Conservation (phyloP, 2,888 invertebrate genomes). For the Pecten maximus region DNA sequence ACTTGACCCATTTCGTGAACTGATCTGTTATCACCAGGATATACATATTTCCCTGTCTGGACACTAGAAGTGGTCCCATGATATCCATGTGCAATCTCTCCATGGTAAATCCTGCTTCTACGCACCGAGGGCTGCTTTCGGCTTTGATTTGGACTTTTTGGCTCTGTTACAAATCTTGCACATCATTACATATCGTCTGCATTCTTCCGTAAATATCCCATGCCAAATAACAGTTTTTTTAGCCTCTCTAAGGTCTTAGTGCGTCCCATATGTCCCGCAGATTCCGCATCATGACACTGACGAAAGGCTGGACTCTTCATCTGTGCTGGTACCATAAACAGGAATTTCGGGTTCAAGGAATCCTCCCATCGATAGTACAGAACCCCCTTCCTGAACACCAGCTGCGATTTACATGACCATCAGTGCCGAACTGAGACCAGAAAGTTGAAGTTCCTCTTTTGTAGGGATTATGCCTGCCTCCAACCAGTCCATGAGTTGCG, state of each 20-base stretch:
- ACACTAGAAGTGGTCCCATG: constrained; percentile 40
- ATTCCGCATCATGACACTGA: constrained; percentile 35
- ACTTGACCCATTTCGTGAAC: constrained; percentile 53
- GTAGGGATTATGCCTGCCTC: not conserved
- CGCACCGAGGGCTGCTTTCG: constrained; percentile 37
- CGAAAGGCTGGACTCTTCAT: constrained; percentile 26
- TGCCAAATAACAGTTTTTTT: constrained; percentile 32
- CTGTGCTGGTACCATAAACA: constrained; percentile 37
- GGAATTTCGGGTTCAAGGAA: not conserved
- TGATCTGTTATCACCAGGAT: constrained; percentile 44
- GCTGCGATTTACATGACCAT: constrained; percentile 40
- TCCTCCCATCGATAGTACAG: too few species aligned
- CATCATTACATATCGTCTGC: constrained; percentile 34
- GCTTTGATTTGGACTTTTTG: constrained; percentile 6
- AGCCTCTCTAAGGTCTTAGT: constrained; percentile 38
- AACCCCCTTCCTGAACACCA: constrained; percentile 53
- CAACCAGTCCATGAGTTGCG: not conserved
- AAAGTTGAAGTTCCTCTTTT: constrained; percentile 16
- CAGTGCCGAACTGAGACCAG: constrained; percentile 40
- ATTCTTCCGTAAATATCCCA: constrained; percentile 40
- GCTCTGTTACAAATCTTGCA: constrained; percentile 41
- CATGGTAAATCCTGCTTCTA: constrained; percentile 46
- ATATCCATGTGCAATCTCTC: constrained; percentile 49
- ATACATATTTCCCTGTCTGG: constrained; percentile 45
- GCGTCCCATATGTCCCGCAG: constrained; percentile 38